Percentiles rank a stretch among this genome's conserved stretches.
These are phyloP conservation scores for Calliphora vicina DNA, from an alignment of 1,140 invertebrate species.

Conservation along the genomic window DNA sequence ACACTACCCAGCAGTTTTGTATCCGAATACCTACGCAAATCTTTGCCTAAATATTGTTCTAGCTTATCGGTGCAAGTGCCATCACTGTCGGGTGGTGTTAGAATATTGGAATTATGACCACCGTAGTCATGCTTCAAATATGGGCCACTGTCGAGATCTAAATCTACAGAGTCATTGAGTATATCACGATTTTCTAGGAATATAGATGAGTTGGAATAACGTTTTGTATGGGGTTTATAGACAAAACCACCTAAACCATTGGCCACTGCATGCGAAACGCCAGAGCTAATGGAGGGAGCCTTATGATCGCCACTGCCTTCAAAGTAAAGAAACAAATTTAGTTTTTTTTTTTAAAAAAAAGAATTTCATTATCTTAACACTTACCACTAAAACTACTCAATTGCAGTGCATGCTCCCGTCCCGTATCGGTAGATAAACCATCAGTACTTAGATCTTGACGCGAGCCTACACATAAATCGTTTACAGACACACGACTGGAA, in stretches of 20 bases:
- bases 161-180: slow-evolving; percentile 54
- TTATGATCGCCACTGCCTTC: slow-evolving; percentile 58
- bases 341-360: not conserved
- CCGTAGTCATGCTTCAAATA: slow-evolving; percentile 56
- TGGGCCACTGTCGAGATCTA: slow-evolving; percentile 41
- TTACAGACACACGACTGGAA: slow-evolving; percentile 57
- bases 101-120: slow-evolving; percentile 50
- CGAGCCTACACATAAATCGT: slow-evolving; percentile 57
- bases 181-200: slow-evolving; percentile 63
- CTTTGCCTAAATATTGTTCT: slow-evolving; percentile 46
- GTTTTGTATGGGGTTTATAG: slow-evolving; percentile 53
- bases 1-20: slow-evolving; percentile 57
- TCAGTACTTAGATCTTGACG: slow-evolving; percentile 59
- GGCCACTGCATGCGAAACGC: slow-evolving; percentile 57
- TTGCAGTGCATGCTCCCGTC: slow-evolving; percentile 55
- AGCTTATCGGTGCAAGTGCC: slow-evolving; percentile 46
- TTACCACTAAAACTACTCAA: slow-evolving; percentile 60
- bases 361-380: not conserved
- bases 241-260: slow-evolving; percentile 58
- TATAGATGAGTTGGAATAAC: slow-evolving; percentile 61
- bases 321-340: not conserved
- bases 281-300: slow-evolving; percentile 56
- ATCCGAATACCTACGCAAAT: slow-evolving; percentile 65
- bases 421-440: slow-evolving; percentile 59
- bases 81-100: slow-evolving; percentile 46